These are phyloP conservation scores for Anguilla pacifica DNA, from an alignment of 2,797 vertebrate genomes.

Conservation along the genomic window DNA sequence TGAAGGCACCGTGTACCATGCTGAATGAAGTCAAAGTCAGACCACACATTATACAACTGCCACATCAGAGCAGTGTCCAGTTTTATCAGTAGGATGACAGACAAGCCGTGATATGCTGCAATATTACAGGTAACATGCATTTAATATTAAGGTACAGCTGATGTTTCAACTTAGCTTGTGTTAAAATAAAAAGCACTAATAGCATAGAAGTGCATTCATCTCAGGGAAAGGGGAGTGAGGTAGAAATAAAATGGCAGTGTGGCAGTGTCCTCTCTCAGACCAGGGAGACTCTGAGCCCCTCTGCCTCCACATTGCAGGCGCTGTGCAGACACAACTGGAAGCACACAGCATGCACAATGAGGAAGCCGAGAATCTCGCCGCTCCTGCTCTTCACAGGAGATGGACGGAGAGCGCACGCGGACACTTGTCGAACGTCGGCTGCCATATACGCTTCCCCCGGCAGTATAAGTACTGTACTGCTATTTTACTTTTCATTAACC, in stretches of 20 bases:
- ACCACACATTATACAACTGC: neutral
- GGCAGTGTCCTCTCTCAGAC: neutral
- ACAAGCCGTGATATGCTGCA: conserved; percentile 3
- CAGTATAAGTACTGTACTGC: neutral
- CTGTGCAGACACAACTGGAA: conserved; percentile 20
- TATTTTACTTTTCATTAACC: neutral
- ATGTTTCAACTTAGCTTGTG: neutral
- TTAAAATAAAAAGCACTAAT: neutral
- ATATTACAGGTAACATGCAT: neutral
- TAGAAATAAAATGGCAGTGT: neutral
- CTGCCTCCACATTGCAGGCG: conserved; percentile 38
- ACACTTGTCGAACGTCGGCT: too few relatives aligned
- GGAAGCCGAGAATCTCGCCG: conserved; percentile 15
- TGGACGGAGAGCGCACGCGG: neutral
- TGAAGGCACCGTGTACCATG: neutral
- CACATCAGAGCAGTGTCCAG: neutral
- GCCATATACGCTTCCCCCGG: neutral
- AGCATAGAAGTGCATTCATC: neutral
- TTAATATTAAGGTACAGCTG: neutral
- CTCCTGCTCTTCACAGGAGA: neutral
- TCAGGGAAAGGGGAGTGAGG: neutral
- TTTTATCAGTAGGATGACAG: neutral
- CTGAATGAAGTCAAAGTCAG: neutral
- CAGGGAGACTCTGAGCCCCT: conserved; percentile 3
- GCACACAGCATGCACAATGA: conserved; percentile 39